phyloP scores from a whole-genome alignment of 2,113 vertebrate species.

The Atractosteus spatula region DNA sequence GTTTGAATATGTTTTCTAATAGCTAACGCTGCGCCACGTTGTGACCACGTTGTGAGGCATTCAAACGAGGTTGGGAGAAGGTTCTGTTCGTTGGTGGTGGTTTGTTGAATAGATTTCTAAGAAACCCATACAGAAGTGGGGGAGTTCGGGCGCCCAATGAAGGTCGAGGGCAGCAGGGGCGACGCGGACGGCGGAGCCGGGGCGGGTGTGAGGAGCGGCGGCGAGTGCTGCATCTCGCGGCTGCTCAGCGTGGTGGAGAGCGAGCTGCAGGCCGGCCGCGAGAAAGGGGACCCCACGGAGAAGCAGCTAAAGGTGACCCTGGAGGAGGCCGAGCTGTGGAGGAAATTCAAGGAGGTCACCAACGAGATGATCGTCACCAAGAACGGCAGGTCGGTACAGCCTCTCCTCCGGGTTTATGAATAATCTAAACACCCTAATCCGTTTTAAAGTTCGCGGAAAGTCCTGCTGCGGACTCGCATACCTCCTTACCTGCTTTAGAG shows the following conservation, averaged over 20 bases:
- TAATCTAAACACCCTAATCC: background rate
- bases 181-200: constrained; percentile 42
- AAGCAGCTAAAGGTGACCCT: constrained; percentile 82
- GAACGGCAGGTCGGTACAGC: constrained; percentile 82
- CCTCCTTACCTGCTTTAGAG: no score
- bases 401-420: background rate
- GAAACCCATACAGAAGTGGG: no score
- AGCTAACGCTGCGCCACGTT: no score
- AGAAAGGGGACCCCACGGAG: constrained; percentile 92
- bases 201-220: constrained; percentile 23
- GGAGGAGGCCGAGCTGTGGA: constrained; percentile 89
- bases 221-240: constrained; percentile 73
- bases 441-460: no score
- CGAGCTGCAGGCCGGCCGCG: constrained; percentile 82
- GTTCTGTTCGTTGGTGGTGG: no score
- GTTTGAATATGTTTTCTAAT: no score
- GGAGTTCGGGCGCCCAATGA: background rate
- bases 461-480: no score
- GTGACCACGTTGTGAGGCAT: no score
- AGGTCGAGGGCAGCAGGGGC: constrained; percentile 43
- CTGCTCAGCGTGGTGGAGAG: constrained; percentile 87
- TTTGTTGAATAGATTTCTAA: no score
- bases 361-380: constrained; percentile 99
- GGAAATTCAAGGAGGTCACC: constrained; percentile 87
- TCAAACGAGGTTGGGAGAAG: no score